These are phyloP conservation scores for Nematopogon swammerdamellus DNA, from an alignment of 2,888 invertebrate genomes.

Conservation along the genomic window DNA sequence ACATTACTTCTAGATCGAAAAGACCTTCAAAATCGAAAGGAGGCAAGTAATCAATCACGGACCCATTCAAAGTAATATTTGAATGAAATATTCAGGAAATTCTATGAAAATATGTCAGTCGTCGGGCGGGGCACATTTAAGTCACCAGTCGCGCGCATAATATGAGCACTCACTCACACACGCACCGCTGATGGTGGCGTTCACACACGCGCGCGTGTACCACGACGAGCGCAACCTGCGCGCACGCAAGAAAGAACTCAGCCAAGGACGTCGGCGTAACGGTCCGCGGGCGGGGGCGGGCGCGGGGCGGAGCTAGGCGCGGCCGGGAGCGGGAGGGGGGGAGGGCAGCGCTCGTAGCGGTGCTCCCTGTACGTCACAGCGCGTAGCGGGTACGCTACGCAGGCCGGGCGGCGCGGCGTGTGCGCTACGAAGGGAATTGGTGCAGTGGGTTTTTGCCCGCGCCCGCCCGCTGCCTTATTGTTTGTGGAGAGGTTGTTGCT, in stretches of 20 bases:
- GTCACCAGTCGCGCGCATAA: no score
- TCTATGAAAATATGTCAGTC: no score
- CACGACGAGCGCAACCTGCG: constrained; percentile 29
- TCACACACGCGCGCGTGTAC: constrained; percentile 10
- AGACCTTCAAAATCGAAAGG: no score
- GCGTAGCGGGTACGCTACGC: neutral
- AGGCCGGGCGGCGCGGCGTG: neutral
- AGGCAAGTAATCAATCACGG: no score
- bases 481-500: neutral
- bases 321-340: constrained; percentile 12
- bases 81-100: no score
- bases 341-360: constrained; percentile 27
- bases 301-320: neutral
- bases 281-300: constrained; percentile 24
- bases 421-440: neutral
- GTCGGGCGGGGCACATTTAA: no score
- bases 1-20: no score
- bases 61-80: no score
- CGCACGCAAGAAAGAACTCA: constrained; percentile 48
- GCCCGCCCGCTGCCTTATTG: neutral
- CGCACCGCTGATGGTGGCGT: constrained; percentile 7
- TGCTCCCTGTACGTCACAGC: neutral
- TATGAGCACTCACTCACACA: constrained; percentile 15
- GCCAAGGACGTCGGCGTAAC: constrained; percentile 55
- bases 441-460: neutral